Evolutionary conservation across 2,113 vertebrate species (phyloP).

Genomic region (Aptenodytes patagonicus): DNA sequence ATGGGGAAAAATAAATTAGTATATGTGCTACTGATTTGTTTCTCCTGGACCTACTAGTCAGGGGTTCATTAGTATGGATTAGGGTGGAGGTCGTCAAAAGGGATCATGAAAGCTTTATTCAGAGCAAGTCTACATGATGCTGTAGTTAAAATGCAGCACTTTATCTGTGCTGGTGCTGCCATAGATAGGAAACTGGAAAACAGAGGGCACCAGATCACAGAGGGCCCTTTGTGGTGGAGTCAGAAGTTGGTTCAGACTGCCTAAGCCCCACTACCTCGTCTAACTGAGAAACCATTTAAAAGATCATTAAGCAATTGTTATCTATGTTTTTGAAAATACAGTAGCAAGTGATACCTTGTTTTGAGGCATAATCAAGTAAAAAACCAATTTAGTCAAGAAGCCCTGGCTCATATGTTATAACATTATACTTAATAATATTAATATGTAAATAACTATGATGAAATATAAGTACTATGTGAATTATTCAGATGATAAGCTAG

Average conservation of each 20-base stretch:
- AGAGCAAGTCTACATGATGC: neutral
- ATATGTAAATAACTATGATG: neutral
- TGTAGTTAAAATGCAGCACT: conserved; percentile 8
- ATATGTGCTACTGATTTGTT: neutral
- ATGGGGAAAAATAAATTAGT: neutral
- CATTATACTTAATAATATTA: neutral
- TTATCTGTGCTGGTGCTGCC: neutral
- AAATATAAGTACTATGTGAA: neutral
- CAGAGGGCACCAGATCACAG: neutral
- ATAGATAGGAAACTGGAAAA: neutral
- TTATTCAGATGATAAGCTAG: neutral
- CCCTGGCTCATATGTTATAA: neutral
- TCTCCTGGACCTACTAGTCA: neutral
- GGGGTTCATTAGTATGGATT: neutral
- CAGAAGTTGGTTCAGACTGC: neutral
- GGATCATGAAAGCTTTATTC: neutral
- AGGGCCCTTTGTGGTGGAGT: neutral
- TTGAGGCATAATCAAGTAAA: neutral
- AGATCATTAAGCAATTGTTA: neutral
- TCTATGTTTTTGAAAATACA: neutral
- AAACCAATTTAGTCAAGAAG: neutral
- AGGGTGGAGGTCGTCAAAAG: neutral
- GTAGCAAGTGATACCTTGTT: neutral
- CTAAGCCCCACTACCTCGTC: neutral
- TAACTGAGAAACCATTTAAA: neutral